These are phyloP conservation scores for Panthera leo DNA, from an alignment of 2,113 vertebrate genomes.

Conservation along the genomic window DNA sequence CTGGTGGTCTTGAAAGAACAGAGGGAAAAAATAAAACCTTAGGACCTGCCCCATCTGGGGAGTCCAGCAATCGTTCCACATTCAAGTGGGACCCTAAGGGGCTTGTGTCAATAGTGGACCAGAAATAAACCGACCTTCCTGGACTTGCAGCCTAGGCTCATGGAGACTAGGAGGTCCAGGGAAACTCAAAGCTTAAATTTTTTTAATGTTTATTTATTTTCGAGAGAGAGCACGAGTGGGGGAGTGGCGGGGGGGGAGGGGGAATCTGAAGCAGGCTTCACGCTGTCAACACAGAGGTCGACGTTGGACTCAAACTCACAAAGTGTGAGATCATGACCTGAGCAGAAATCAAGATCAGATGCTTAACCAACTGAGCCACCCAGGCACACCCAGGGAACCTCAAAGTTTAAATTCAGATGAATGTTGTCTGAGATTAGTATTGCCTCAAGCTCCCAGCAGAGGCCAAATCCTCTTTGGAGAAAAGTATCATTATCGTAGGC, in stretches of 20 bases:
- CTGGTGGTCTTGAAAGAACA: neutral
- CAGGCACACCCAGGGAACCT: neutral
- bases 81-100: neutral
- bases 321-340: too few relatives aligned
- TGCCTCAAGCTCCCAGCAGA: neutral
- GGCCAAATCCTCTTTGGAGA: neutral
- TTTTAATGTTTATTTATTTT: too few relatives aligned
- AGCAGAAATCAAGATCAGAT: too few relatives aligned
- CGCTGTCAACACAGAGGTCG: too few relatives aligned
- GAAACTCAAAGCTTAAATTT: neutral
- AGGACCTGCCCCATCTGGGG: neutral
- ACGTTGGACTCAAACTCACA: too few relatives aligned
- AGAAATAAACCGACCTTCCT: neutral
- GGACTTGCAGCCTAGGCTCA: neutral
- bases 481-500: neutral
- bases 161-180: neutral
- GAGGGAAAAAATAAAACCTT: neutral
- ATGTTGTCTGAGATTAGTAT: neutral
- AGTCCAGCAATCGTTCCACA: neutral
- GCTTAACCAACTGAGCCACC: too few relatives aligned
- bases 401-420: neutral
- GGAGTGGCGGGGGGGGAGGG: too few relatives aligned
- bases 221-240: too few relatives aligned
- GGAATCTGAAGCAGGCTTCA: too few relatives aligned
- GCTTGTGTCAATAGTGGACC: neutral